Evolutionary conservation across 1,140 invertebrate genomes (phyloP).

Genomic region (Cydia pomonella): DNA sequence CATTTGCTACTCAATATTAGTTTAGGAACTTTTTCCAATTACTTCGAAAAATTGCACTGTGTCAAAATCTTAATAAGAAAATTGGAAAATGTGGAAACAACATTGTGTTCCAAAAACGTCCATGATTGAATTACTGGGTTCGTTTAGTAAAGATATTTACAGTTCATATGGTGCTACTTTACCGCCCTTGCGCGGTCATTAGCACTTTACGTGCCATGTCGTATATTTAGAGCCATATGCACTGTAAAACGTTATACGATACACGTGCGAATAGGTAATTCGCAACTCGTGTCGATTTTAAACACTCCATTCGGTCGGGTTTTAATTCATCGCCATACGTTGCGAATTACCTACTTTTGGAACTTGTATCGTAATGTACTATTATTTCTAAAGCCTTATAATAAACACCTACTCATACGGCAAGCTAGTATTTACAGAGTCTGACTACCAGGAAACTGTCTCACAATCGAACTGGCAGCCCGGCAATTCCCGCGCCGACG

Average conservation of each 20-base stretch:
- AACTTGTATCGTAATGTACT: no score
- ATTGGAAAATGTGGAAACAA: slow-evolving; percentile 25
- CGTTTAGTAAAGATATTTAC: slow-evolving; percentile 27
- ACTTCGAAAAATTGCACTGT: slow-evolving; percentile 30
- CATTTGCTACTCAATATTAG: slow-evolving; percentile 27
- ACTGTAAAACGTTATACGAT: no score
- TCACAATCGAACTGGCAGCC: slow-evolving; percentile 16
- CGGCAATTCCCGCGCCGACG: slow-evolving; percentile 15
- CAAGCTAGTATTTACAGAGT: slow-evolving; percentile 28
- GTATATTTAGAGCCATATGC: no score
- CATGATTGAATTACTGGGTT: slow-evolving; percentile 10
- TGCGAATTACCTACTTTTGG: no score
- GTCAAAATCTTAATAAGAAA: slow-evolving; percentile 29
- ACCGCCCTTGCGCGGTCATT: no score
- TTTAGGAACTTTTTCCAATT: slow-evolving; percentile 33
- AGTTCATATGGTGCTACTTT: no score
- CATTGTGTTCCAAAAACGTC: slow-evolving; percentile 20
- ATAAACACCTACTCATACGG: slow-evolving; percentile 11
- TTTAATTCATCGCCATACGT: no score
- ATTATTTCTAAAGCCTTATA: slow-evolving; percentile 30
- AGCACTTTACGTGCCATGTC: no score
- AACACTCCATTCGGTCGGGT: no score
- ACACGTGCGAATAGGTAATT: no score
- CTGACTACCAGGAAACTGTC: slow-evolving; percentile 13
- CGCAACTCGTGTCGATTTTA: no score